Evolutionary conservation across 2,113 vertebrate species (phyloP).

Genomic region (Steatornis caripensis): DNA sequence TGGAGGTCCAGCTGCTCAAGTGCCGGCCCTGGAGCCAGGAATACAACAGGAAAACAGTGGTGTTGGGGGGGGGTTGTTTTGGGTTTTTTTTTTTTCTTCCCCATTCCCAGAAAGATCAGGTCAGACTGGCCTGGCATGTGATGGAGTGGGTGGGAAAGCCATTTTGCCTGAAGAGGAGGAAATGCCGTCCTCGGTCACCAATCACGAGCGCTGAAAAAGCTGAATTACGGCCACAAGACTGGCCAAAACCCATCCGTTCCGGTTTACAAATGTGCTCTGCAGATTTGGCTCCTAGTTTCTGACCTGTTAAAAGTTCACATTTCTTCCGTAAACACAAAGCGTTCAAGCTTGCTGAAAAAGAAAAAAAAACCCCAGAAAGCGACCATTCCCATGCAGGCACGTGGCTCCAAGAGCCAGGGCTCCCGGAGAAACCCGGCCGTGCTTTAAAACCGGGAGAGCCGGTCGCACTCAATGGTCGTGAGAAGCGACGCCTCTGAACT

Average conservation of each 20-base stretch:
- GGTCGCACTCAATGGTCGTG: not conserved
- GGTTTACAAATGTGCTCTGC: not conserved
- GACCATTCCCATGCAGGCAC: not conserved
- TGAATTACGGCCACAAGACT: not conserved
- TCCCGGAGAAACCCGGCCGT: not conserved
- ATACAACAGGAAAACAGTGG: not conserved
- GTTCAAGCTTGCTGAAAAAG: not conserved
- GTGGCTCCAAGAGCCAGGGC: not conserved
- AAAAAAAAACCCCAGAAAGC: not conserved
- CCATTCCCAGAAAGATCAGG: not conserved
- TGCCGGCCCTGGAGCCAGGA: not conserved
- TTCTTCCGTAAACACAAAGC: not conserved
- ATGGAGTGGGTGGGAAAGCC: not conserved
- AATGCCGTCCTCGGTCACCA: not conserved
- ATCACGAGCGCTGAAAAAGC: not conserved
- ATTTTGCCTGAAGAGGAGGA: not conserved
- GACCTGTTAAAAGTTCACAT: not conserved
- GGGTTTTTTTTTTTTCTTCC: not conserved
- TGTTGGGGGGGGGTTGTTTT: no score
- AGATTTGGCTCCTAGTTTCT: not conserved
- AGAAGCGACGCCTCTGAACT: not conserved
- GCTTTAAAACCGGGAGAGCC: rapidly evolving
- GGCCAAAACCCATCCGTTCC: not conserved
- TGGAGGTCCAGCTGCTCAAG: not conserved
- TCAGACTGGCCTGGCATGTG: not conserved